Evolutionary conservation across 2,797 vertebrate genomes (phyloP).

Genomic region (Megaceryle alcyon): DNA sequence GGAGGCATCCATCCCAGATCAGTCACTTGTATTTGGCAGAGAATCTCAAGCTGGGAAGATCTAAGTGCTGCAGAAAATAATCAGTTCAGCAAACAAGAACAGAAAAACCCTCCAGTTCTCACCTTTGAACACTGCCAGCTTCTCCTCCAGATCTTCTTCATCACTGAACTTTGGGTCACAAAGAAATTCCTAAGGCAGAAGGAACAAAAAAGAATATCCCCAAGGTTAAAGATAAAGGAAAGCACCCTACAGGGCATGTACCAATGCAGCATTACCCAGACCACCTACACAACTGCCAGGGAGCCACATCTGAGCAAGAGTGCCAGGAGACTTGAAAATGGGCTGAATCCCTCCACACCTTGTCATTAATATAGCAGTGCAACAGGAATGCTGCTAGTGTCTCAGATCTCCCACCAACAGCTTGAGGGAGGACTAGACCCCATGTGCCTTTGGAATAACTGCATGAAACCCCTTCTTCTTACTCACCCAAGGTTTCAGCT

Average conservation of each 20-base stretch:
- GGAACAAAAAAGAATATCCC: background rate
- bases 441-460: background rate
- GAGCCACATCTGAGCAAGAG: background rate
- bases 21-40: background rate
- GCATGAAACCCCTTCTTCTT: background rate
- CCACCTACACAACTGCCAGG: background rate
- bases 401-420: background rate
- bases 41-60: background rate
- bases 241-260: background rate
- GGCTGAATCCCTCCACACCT: background rate
- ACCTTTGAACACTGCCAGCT: slow-evolving; percentile 95
- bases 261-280: background rate
- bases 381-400: background rate
- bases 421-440: background rate
- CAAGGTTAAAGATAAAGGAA: background rate
- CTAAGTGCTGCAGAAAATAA: background rate
- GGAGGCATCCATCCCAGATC: background rate
- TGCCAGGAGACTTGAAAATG: background rate
- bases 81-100: background rate
- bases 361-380: background rate
- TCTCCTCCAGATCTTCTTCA: slow-evolving; percentile 92
- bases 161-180: slow-evolving; percentile 96
- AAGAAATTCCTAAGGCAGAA: slow-evolving; percentile 87
- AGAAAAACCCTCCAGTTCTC: slow-evolving; percentile 50
- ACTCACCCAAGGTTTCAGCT: background rate